Percentiles rank a stretch among this genome's conserved stretches.
Evolutionary conservation across 2,888 invertebrate species (phyloP).

Genomic region (Tachystola acroxantha): DNA sequence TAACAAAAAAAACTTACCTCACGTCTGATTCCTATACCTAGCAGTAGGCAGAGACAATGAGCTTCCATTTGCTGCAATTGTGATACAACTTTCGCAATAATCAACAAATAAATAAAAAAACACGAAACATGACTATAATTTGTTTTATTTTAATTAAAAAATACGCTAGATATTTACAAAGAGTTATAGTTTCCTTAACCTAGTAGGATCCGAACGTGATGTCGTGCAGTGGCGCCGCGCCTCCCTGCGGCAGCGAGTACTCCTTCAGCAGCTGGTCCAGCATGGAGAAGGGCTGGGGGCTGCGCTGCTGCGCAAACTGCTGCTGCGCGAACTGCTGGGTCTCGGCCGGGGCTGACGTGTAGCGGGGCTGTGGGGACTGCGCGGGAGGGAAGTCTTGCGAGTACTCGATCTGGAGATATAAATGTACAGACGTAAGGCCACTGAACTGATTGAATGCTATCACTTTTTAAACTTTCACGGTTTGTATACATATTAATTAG

Average conservation of each 20-base stretch:
- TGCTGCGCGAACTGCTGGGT: conserved; percentile 9
- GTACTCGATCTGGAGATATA: conserved; percentile 37
- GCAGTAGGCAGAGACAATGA: too few relatives aligned
- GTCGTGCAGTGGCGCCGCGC: conserved; percentile 85
- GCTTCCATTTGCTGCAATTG: too few relatives aligned
- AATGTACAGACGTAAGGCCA: too few relatives aligned
- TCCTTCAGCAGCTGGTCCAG: conserved; percentile 90
- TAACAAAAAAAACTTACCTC: too few relatives aligned
- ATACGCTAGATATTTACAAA: conserved; percentile 68
- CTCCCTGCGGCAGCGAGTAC: conserved; percentile 85
- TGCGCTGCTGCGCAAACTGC: conserved; percentile 33
- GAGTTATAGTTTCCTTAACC: conserved; percentile 20
- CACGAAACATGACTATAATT: background rate
- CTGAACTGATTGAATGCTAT: too few relatives aligned
- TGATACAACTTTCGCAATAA: too few relatives aligned
- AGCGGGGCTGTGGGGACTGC: background rate
- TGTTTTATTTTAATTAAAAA: conserved; percentile 23
- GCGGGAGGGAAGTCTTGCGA: conserved; percentile 36
- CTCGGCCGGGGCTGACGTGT: background rate
- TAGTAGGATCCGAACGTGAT: conserved; percentile 91
- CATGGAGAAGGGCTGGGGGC: conserved; percentile 65
- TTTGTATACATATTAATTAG: too few relatives aligned
- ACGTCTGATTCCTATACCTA: too few relatives aligned
- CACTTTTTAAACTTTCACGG: too few relatives aligned
- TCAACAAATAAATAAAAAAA: too few relatives aligned